Evolutionary conservation across 2,113 vertebrate species (phyloP), one percentile per base, ranked within the genome.

Genomic region (Hemichromis elongatus): DNA sequence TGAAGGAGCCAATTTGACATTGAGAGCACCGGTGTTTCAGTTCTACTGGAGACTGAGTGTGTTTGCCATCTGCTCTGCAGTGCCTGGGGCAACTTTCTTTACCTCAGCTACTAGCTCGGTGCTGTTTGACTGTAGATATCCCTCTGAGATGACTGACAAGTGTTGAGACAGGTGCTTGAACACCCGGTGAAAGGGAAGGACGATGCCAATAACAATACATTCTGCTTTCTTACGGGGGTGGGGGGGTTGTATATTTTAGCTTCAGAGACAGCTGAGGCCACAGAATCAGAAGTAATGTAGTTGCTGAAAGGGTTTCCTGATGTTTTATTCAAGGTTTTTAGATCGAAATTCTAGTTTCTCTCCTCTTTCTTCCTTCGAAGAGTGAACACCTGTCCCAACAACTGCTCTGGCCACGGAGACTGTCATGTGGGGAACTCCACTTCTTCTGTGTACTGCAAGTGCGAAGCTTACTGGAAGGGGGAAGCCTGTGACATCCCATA

Each of bases 361-460:
- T 35, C 21, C 4, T 33, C 19, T 21, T 13, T 26, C n/a, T 81
- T 59, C 80, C 5, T 93, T 28, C 2, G 3, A 53, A 99, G 98
- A 89, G 96, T 99, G 92, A 97, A 98, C 35, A 92, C 96, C 52
- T 99, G 99, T 88, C 98, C 98, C 68, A 98, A 98, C 90, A 97
- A 98, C 95, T 99, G 99, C 94, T 99, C 98, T 0, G 97, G 96
- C 75, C 96, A 82, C 1, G 98, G 99, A 24, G 96, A 97, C 84
- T 99, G 99, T 89, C 95, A 53, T 3, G 88, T 92, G 75, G 94
- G 63, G 12, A 95, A 95, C 82, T 90, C 92, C 90, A 96, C 91
- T 10, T 57, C 79, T 0, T 70, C 89, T 2, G 96, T 96, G 6
- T 92, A 94, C 18, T 99, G 99, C 12, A 95, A 97, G 19, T 99